Evolutionary conservation across 2,888 invertebrate genomes (phyloP), one percentile per base, ranked within the genome.

Genomic region (Lamproptera curius): DNA sequence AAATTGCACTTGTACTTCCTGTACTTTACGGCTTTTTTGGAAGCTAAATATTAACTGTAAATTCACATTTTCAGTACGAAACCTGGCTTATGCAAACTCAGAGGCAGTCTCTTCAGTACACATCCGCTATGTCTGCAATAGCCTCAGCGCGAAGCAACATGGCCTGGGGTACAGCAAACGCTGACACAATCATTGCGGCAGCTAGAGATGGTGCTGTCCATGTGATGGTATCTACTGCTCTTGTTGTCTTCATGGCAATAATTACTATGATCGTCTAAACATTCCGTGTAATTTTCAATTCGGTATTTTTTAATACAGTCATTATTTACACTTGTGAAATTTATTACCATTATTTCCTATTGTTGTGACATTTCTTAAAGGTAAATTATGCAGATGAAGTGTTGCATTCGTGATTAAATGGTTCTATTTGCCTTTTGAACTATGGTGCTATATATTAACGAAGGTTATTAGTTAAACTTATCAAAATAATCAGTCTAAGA

Each of bases 131-230:
- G 8, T 68, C 62, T 3, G 68, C 75, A 0, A 83, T 86, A 16
- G 59, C 17, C 5, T 67, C 76, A 1, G 79, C 86, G 0, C 63
- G 84, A 0, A 57, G 1, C 45, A 84, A 78, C 54, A 81, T 82
- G 9, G 71, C 62, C 0, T 86, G 86, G 85, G 86, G 83, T 0
- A 67, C 65, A 1, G 61, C 54, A 0, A 76, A 84, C 11, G 81
- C 66, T 1, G 80, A 84, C 3, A 54, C 44, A 1, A 69, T 86
- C 14, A 16, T 79, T 1, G 55, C 55, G 1, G 82, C 84, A 0
- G 70, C 71, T 0, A 69, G 63, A 47, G 73, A 55, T 14, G 61
- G 73, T 2, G 73, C 83, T 0, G 49, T 68, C 0, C 54, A 52
- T 0, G 50, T 59, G 2, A 47, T 68, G 1, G 61, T 65, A 3